Base-by-base conservation (phyloP, 2,113 vertebrate species). In the Vulpes lagopus region DNA sequence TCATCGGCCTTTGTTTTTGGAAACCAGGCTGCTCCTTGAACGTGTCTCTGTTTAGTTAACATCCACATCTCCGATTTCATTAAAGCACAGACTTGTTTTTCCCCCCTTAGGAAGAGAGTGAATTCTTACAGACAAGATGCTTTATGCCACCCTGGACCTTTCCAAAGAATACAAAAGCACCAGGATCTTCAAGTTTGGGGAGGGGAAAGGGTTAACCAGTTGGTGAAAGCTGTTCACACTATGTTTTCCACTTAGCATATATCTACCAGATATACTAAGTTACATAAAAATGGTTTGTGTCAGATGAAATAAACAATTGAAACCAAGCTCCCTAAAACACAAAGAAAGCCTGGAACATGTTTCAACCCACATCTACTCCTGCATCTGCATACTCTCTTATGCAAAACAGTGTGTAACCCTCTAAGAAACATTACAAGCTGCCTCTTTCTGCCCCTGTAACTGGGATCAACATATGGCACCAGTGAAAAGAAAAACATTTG, bases 401-500 rank as follows among this genome's bases (percentile, higher is more conserved):
- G 98, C 97, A 98, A 98, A 98, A 97, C 98, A 98, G 94, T 90
- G 97, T 98, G 97, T 97, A 97, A 98, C 97, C 98, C 98, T 98
- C 97, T 97, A 98, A 98, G 98, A 98, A 98, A 98, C 97, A 98
- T 98, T 95, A 97, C 96, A 98, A 97, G 97, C 98, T 98, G 98
- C 98, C 96, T 98, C 98, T 98, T 98, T 98, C 98, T 98, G 97
- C 97, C 98, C 98, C 95, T 97, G 98, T 95, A 98, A 98, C 98
- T 97, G 97, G 97, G 97, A 98, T 98, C 98, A 98, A 97, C 98
- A 98, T 97, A 98, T 96, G 97, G 98, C 96, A 97, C 95, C 95
- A 98, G 96, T 92, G 96, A 98, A 98, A 98, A 98, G 98, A 97
- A 98, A 98, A 99, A 98, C 98, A 98, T 98, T 97, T 98, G 98